Evolutionary conservation across 2,113 vertebrate species (phyloP), one percentile per base, ranked within the genome.

Genomic region (Sylvia atricapilla): DNA sequence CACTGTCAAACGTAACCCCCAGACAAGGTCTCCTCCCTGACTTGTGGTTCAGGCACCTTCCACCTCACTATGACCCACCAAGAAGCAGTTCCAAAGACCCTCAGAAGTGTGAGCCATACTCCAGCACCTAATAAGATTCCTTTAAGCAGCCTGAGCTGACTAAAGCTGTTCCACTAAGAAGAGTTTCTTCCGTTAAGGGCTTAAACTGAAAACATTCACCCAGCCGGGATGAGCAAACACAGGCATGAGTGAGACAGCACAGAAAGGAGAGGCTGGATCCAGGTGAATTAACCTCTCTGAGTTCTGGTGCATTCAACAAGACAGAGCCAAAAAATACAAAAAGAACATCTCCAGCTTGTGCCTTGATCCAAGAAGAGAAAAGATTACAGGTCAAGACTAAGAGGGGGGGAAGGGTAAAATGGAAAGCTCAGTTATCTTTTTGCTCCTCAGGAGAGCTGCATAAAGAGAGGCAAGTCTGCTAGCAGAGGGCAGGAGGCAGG

Each of bases 71-170:
- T 28, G 66, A 94, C 80, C 60, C 59, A 44, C 55, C 72, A 59
- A 59, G 63, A 25, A 52, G 73, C 18, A 2, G 77, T 84, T 93
- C 82, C 35, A 21, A 67, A 85, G 79, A 93, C 69, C 58, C 44
- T 33, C 10, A 6, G 50, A 37, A 72, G 86, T 1, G 6, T 27
- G 44, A 44, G 68, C 68, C 82, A 72, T 33, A 7, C 83, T 92
- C 92, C 85, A 74, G 58, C 68, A 84, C 75, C 90, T 96, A 95
- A 89, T 60, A 58, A 96, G 95, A 96, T 93, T 87, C 80, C 24
- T 78, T 81, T 95, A 96, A 96, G 95, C 83, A 96, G 93, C 64
- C 64, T 93, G 90, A 94, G 88, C 90, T 78, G 92, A 90, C 92
- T 94, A 92, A 96, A 96, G 92, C 93, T 94, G 77, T 64, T 96